Base-by-base conservation (phyloP, 2,113 vertebrate species). In the Dermatemys mawii region DNA sequence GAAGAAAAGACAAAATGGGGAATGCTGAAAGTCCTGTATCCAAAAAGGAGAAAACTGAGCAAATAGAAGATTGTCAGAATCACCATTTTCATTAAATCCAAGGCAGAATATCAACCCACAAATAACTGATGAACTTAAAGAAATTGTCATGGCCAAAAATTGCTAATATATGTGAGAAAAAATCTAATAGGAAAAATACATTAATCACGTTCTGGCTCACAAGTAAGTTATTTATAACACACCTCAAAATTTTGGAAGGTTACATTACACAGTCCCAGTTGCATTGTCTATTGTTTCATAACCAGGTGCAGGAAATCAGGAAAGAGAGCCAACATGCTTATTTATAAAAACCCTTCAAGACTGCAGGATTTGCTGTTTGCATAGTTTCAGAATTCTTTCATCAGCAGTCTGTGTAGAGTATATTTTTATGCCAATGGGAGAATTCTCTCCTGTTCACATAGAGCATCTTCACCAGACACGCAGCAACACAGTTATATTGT, bases 281-380 rank as follows among this genome's bases (percentile, higher is more conserved):
- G 89, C 80, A 97, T 96, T 97, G 95, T 97, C 97, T 95, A 97
- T 97, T 98, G 97, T 98, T 97, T 95, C 90, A 96, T 48, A 92
- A 48, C 92, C 97, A 98, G 97, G 95, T 97, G 96, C 97, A 98
- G 97, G 96, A 98, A 97, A 92, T 88, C 94, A 70, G 63, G 94
- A 94, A 93, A 78, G 13, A 82, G 79, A 95, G 95, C 89, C 94
- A 97, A 95, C 38, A 44, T 21, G 41, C 70, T 96, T 86, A 95
- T 78, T 93, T 48, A 84, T 86, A 78, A 93, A 90, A 89, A 38
- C 55, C 81, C 2, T 41, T 54, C 81, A 78, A 95, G 93, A 81
- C 63, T 95, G 32, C 22, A 89, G 29, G 95, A 90, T n/a, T 60
- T 87, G 80, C 8, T 88, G 81, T 90, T 93, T 83, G 63, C 50